A percentile compares a stretch with the other conserved stretches of the same genome.
Conservation (phyloP, 2,888 invertebrate genomes). For the Limnephilus marmoratus region DNA sequence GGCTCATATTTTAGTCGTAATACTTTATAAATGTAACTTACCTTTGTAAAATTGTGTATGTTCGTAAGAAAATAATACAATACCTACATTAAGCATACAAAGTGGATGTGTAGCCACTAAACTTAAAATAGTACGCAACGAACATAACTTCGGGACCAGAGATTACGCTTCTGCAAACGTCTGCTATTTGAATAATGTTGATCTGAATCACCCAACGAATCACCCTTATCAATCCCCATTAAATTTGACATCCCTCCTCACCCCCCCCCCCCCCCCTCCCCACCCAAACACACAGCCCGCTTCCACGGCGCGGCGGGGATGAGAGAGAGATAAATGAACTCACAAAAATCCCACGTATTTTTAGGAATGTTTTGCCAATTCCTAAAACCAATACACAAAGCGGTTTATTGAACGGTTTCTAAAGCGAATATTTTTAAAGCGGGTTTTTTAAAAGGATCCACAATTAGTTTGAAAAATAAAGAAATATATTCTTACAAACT, state of each 20-base stretch:
- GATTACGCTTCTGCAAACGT: conserved; percentile 23
- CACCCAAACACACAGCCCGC: background rate
- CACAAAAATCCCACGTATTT: background rate
- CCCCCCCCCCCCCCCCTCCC: too few species aligned
- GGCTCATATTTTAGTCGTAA: background rate
- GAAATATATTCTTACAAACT: background rate
- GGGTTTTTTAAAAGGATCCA: background rate
- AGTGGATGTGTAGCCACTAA: background rate
- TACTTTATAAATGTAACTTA: too few species aligned
- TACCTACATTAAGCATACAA: background rate
- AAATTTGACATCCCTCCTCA: conserved; percentile 29
- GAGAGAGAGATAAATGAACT: background rate
- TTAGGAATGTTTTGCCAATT: background rate
- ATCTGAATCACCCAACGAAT: conserved; percentile 51
- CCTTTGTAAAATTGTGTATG: too few species aligned
- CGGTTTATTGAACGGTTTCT: background rate
- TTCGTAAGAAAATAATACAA: background rate
- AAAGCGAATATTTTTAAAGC: background rate
- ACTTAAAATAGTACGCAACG: conserved; percentile 7
- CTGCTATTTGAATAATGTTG: conserved; percentile 53
- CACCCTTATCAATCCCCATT: conserved; percentile 57
- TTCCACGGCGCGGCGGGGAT: background rate
- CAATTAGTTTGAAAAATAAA: background rate
- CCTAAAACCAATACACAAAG: background rate
- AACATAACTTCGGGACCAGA: background rate